Conservation (phyloP, 2,888 invertebrate genomes). For the Diaperis boleti region DNA sequence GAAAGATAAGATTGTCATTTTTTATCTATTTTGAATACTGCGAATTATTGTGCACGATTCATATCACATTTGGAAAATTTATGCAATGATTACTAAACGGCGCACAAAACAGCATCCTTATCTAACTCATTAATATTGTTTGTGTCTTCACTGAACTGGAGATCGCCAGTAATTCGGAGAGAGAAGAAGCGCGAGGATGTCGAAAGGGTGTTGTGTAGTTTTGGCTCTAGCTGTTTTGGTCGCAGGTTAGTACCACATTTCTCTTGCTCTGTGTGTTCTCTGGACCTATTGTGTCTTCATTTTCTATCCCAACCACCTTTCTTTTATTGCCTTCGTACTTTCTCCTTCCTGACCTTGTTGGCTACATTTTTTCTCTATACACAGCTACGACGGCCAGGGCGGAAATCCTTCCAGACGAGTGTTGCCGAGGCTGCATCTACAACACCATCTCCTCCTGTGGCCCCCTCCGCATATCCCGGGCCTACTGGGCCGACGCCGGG, state of each 20-base stretch:
- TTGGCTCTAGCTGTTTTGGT: background rate
- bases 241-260: slow-evolving; percentile 4
- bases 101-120: too few relatives aligned
- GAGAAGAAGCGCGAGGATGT: slow-evolving; percentile 2
- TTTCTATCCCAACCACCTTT: background rate
- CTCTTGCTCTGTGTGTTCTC: background rate
- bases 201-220: slow-evolving; percentile 1
- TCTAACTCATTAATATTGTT: too few relatives aligned
- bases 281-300: background rate
- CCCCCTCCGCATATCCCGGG: slow-evolving; percentile 87
- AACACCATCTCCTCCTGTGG: slow-evolving; percentile 86
- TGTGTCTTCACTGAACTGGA: too few relatives aligned
- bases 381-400: slow-evolving; percentile 40
- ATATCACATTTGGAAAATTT: too few relatives aligned
- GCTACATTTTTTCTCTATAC: too few relatives aligned
- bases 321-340: too few relatives aligned
- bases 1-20: too few relatives aligned
- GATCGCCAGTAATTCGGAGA: slow-evolving; percentile 11
- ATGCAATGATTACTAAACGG: too few relatives aligned
- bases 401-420: slow-evolving; percentile 70
- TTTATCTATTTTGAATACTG: too few relatives aligned
- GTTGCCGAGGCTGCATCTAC: slow-evolving; percentile 86
- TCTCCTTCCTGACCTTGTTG: too few relatives aligned
- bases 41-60: too few relatives aligned
- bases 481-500: slow-evolving; percentile 88